Evolutionary conservation across 2,888 invertebrate genomes (phyloP), one percentile per base, ranked within the genome.

Genomic region (Syrphus vitripennis): DNA sequence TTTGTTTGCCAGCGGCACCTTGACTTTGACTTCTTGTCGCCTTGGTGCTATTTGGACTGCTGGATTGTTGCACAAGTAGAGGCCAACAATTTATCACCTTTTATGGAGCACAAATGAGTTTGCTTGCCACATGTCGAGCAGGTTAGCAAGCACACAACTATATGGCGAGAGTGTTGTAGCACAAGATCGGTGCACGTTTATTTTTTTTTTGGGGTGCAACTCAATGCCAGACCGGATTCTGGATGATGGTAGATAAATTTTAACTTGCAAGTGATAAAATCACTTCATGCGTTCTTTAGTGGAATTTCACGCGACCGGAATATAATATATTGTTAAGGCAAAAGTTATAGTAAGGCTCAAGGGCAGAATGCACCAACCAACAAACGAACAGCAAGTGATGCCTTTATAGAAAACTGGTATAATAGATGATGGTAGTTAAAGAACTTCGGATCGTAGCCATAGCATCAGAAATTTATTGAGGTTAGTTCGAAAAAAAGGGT

Each of bases 71-170:
- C 74, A n/a, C n/a, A 86, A 86, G 82, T 86, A 37, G 59, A 59
- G 74, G 74, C 69, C 70, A 74, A 84, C 82, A 74, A 86, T 86
- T 86, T 86, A 86, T 86, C 82, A 86, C 86, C 86, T 82, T 86
- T 86, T 86, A 86, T 82, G 82, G 86, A 70, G 77, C 77, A 77
- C 77, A 86, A 86, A 86, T 86, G 82, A 86, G 86, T 78, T 86
- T 76, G 71, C 77, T 80, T 65, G 24, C 75, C 45, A 65, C 75
- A 71, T 76, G 71, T 59, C 65, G 48, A 59, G 71, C 82, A 67
- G 83, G 83, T 65, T 83, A 74, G 14, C 19, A 42, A 50, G 12
- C 29, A 61, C 21, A 59, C 63, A 57, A 29, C 63, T 26, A 45
- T 34, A 24, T 16, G 31, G 42, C 57, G 57, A 42, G 10, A 0